Percentiles rank a stretch among this genome's conserved stretches.
Conservation (phyloP, 2,797 vertebrate species). For the Psittacula echo region DNA sequence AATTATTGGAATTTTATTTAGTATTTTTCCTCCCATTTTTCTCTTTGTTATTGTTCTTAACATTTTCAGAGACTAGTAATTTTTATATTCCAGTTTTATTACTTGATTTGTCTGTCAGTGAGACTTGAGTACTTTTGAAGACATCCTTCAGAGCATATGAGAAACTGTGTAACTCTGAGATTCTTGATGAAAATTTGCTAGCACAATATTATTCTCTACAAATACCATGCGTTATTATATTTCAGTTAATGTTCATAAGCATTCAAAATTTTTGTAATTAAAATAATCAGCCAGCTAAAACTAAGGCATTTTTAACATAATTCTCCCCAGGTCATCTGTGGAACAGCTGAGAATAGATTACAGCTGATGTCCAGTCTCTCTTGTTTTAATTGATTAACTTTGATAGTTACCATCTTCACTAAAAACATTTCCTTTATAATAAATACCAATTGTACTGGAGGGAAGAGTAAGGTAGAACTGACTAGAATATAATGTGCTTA, state of each 20-base stretch:
- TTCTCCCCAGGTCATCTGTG: background rate
- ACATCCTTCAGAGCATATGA: background rate
- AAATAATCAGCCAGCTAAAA: background rate
- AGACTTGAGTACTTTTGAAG: constrained; percentile 9
- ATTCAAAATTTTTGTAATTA: background rate
- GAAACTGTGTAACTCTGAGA: background rate
- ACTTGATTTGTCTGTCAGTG: background rate
- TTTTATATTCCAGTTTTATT: background rate
- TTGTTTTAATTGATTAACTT: background rate
- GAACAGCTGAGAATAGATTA: background rate
- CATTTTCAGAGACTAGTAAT: background rate
- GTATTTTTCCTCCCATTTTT: background rate
- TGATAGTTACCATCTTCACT: background rate
- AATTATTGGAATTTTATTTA: background rate
- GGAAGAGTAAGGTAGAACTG: background rate
- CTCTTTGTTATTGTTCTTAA: background rate
- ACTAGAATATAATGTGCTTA: background rate
- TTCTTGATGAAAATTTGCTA: background rate
- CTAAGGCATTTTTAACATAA: background rate
- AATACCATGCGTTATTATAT: background rate
- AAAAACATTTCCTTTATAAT: background rate
- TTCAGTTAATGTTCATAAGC: background rate
- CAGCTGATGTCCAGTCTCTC: background rate
- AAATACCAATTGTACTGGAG: background rate
- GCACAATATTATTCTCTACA: background rate